Evolutionary conservation across 2,113 vertebrate species (phyloP), one percentile per base, ranked within the genome.

Genomic region (Raphicerus campestris): DNA sequence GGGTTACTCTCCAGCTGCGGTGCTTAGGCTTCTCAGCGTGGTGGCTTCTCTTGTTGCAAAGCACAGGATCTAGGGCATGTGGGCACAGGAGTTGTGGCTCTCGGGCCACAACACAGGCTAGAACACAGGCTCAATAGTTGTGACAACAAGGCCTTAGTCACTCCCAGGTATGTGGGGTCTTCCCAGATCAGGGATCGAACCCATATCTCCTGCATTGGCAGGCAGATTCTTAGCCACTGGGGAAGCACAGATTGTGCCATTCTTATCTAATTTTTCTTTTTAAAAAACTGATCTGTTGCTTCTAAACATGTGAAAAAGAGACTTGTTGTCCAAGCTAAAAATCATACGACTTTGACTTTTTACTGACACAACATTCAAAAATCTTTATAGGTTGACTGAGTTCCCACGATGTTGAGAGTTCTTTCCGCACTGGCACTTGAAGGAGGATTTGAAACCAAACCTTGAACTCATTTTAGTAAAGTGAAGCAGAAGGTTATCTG

Each of bases 211-310:
- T 42, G 24, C 70, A 14, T 2, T 75, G 70, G 35, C 70, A 73
- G 70, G 70, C 11, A 75, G 39, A 42, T 42, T 24, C 70, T 75
- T 42, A 4, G 70, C 39, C 70, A 26, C 70, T 4, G 39, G 39
- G 3, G 26, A 28, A 17, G 42, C 42, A 26, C 75, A 1, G 14
- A 30, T 10, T 78, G 70, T 86, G 86, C 10, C 84, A 11, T 45
- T 91, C 84, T 53, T 10, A 90, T 24, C 32, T 11, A 30, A 30
- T 42, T 92, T 56, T 77, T 80, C 49, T 70, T 86, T 91, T 93
- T 60, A 39, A 60, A 88, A 93, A 75, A 28, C 22, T 10, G 70
- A 60, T 17, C 45, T 93, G 89, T 86, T 89, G 63, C 49, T 90
- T 39, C 53, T 26, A 78, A 61, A 78, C 16, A n/a, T 6, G 17